phyloP scores from a whole-genome alignment of 2,888 invertebrate species.

The Leucozona laternaria region DNA sequence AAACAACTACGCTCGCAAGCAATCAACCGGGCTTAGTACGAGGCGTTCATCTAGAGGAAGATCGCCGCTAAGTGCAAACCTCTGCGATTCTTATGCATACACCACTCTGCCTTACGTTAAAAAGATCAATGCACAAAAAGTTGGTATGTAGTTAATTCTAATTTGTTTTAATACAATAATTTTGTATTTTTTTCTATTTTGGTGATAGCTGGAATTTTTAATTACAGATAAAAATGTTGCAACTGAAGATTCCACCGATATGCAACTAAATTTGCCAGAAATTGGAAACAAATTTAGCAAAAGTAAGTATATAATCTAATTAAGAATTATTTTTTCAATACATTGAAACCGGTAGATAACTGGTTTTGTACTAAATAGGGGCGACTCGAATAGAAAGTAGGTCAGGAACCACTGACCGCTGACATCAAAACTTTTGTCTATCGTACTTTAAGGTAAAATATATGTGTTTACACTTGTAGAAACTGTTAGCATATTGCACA shows the following conservation, averaged over 20 bases:
- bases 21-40: background rate
- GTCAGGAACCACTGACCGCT: no score
- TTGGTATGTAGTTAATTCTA: constrained; percentile 26
- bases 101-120: constrained; percentile 47
- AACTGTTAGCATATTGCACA: no score
- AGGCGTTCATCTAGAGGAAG: constrained; percentile 16
- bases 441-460: no score
- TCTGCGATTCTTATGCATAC: constrained; percentile 32
- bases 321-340: no score
- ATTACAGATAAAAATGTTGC: constrained; percentile 41
- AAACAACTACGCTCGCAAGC: background rate
- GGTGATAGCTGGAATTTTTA: constrained; percentile 48
- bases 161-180: background rate
- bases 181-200: background rate
- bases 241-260: background rate
- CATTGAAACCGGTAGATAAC: no score
- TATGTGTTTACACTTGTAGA: no score
- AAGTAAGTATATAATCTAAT: no score
- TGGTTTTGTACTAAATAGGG: no score
- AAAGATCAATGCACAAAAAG: background rate
- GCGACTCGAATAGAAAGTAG: no score
- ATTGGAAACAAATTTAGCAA: constrained; percentile 3
- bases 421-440: no score
- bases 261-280: background rate
- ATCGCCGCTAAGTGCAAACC: constrained; percentile 41